Evolutionary conservation across 2,797 vertebrate species (phyloP).

Genomic region (Paedocypris micromegethes): DNA sequence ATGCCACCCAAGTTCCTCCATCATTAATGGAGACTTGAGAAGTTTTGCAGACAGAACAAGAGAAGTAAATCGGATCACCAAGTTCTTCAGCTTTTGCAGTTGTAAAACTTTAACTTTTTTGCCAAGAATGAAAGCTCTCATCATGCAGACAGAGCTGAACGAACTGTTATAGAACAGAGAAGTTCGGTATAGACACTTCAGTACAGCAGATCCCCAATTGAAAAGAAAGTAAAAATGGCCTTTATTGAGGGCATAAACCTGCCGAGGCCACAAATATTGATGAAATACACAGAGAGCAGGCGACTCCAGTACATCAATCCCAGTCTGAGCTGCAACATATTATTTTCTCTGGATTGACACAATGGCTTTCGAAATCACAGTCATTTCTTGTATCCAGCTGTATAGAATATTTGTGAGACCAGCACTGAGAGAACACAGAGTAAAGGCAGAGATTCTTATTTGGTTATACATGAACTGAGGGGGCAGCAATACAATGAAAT

Average conservation of each 20-base stretch:
- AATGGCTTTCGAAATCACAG: not conserved
- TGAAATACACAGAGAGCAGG: not conserved
- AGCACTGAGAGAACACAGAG: not conserved
- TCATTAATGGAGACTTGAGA: no score
- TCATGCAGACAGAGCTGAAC: not conserved
- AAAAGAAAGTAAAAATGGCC: not conserved
- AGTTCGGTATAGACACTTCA: constrained; percentile 2
- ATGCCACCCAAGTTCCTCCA: no score
- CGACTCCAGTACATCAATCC: not conserved
- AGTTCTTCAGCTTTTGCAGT: not conserved
- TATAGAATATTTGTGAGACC: not conserved
- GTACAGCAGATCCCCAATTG: not conserved
- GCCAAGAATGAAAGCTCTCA: constrained; percentile 16
- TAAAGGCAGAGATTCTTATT: not conserved
- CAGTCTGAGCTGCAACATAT: not conserved
- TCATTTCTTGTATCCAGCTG: not conserved
- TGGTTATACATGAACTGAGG: constrained; percentile 5
- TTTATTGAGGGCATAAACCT: constrained; percentile 10
- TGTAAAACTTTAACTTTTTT: constrained; percentile 17
- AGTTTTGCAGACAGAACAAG: no score
- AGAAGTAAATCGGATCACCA: no score
- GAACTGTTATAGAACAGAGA: constrained; percentile 11
- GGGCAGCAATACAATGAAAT: no score
- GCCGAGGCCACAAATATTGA: not conserved
- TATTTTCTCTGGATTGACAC: not conserved